A percentile compares a stretch with the other conserved stretches of the same genome.
phyloP scores from a whole-genome alignment of 2,888 invertebrate species.

The Pristionchus maxplancki region DNA sequence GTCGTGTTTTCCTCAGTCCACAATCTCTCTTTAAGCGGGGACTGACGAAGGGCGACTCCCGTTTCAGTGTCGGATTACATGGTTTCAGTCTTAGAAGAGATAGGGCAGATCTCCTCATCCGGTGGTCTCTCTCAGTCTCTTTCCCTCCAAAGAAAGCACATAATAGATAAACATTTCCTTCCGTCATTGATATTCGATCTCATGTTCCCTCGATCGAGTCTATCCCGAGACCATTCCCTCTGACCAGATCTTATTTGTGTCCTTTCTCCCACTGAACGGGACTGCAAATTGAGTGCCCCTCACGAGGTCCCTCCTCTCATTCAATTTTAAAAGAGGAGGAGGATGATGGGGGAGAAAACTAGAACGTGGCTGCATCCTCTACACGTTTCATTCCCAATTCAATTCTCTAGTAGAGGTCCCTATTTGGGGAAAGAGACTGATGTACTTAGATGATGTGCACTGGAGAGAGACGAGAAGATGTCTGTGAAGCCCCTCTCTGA shows the following conservation, averaged over 20 bases:
- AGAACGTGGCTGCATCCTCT: neutral
- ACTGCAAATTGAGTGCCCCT: neutral
- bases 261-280: neutral
- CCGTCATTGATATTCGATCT: neutral
- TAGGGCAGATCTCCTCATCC: neutral
- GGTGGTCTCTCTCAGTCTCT: neutral
- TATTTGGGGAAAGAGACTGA: neutral
- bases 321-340: neutral
- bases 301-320: neutral
- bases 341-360: neutral
- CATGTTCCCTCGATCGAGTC: neutral
- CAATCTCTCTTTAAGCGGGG: neutral
- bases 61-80: neutral
- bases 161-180: neutral
- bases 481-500: neutral
- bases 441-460: constrained; percentile 4
- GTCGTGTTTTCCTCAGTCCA: neutral
- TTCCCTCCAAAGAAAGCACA: neutral
- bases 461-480: neutral
- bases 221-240: neutral
- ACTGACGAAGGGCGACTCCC: neutral
- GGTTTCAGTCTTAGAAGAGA: neutral
- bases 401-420: neutral
- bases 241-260: neutral
- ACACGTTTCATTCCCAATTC: neutral